Percentiles rank a stretch among this genome's conserved stretches.
Evolutionary conservation across 1,140 invertebrate species (phyloP).

Genomic region (Cryptotermes secundus): DNA sequence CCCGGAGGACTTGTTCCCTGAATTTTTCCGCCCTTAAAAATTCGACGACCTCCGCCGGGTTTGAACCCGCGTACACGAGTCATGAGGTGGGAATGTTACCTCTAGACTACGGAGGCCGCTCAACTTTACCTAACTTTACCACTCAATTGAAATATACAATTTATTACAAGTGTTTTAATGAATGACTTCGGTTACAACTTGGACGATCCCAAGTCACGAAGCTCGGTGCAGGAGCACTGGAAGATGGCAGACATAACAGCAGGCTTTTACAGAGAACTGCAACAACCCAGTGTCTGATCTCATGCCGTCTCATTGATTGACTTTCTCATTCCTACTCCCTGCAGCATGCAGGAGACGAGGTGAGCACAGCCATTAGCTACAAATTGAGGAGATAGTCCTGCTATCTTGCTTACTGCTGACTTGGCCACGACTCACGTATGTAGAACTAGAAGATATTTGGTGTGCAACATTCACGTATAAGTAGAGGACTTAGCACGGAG

Average conservation of each 20-base stretch:
- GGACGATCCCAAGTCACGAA: too few relatives aligned
- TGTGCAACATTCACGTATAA: not conserved
- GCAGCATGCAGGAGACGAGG: not conserved
- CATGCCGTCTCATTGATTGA: not conserved
- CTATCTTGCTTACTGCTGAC: not conserved
- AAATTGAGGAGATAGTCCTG: not conserved
- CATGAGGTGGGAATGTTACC: too few relatives aligned
- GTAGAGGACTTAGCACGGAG: not conserved
- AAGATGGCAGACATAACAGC: not conserved
- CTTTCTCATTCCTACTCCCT: not conserved
- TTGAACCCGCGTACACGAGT: too few relatives aligned
- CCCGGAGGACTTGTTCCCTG: too few relatives aligned
- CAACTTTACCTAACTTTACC: too few relatives aligned
- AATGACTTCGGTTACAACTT: too few relatives aligned
- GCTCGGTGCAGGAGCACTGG: too few relatives aligned
- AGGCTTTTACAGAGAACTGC: not conserved
- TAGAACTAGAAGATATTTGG: not conserved
- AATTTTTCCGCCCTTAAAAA: too few relatives aligned
- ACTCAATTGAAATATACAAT: too few relatives aligned
- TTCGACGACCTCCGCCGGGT: too few relatives aligned
- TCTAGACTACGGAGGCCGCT: too few relatives aligned
- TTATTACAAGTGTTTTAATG: too few relatives aligned
- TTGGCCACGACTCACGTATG: not conserved
- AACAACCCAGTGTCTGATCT: not conserved
- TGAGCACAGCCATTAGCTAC: not conserved